Evolutionary conservation across 2,113 vertebrate genomes (phyloP).

Genomic region (Gallinago undulata): DNA sequence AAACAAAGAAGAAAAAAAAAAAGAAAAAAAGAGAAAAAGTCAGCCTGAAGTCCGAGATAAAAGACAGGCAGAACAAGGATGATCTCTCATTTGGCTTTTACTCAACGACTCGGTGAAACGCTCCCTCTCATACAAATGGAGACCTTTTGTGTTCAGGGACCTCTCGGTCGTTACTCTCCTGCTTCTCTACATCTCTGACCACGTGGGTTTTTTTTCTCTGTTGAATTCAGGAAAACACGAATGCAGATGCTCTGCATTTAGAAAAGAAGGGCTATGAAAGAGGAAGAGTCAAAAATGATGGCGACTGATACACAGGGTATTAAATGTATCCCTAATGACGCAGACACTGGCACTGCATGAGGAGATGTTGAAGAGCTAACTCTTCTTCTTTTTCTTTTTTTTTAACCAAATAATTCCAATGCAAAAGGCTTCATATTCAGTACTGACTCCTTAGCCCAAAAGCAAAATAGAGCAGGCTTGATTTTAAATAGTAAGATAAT

Average conservation of each 20-base stretch:
- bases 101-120: not conserved
- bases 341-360: not conserved
- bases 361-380: not conserved
- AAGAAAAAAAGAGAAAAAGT: not conserved
- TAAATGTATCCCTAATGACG: not conserved
- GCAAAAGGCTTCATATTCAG: not conserved
- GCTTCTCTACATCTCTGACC: not conserved
- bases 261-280: not conserved
- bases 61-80: not conserved
- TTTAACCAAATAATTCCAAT: not conserved
- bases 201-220: not conserved
- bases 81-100: not conserved
- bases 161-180: not conserved
- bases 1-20: not conserved
- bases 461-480: not conserved
- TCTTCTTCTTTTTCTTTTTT: not conserved
- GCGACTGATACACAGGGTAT: not conserved
- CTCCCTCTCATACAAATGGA: not conserved
- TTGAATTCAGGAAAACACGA: not conserved
- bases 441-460: not conserved
- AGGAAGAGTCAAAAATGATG: not conserved
- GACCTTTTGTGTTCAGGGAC: not conserved
- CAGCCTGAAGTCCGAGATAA: not conserved
- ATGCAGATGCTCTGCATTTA: not conserved
- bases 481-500: not conserved